Evolutionary conservation across 2,113 vertebrate genomes (phyloP).

Genomic region (Agelaius phoeniceus): DNA sequence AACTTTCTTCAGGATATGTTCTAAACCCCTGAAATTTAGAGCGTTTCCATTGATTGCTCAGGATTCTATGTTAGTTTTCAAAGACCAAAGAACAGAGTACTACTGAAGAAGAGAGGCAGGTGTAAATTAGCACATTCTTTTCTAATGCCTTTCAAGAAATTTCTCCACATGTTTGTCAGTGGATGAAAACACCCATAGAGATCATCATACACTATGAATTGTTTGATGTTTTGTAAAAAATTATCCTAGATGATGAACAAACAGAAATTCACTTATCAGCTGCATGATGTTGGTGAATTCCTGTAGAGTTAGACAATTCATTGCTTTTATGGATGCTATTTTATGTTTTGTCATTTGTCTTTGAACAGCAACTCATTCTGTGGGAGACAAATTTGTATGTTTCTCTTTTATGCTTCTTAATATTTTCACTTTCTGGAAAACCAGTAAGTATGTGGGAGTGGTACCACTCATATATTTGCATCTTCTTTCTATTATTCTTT

Average conservation of each 20-base stretch:
- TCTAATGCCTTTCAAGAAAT: background rate
- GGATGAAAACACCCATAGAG: background rate
- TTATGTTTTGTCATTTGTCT: constrained; percentile 50
- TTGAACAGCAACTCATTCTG: constrained; percentile 29
- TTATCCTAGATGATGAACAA: constrained; percentile 11
- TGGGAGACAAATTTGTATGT: background rate
- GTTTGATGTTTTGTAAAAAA: constrained; percentile 36
- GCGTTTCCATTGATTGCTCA: background rate
- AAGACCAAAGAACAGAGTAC: background rate
- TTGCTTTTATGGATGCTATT: constrained; percentile 49
- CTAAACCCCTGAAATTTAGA: background rate
- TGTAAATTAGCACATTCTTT: constrained; percentile 1
- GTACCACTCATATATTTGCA: background rate
- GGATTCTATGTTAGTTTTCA: background rate
- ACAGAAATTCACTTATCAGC: constrained; percentile 37
- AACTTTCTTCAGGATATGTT: background rate
- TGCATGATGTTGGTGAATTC: constrained; percentile 28
- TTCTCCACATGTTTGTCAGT: background rate
- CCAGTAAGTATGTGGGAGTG: background rate
- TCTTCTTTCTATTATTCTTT: background rate
- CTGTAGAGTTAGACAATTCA: constrained; percentile 42
- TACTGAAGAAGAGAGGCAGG: background rate
- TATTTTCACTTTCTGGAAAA: constrained; percentile 4
- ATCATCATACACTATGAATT: background rate
- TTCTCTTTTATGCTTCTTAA: background rate